Evolutionary conservation across 2,888 invertebrate species (phyloP), one percentile per base, ranked within the genome.

Genomic region (Eretmocerus hayati): DNA sequence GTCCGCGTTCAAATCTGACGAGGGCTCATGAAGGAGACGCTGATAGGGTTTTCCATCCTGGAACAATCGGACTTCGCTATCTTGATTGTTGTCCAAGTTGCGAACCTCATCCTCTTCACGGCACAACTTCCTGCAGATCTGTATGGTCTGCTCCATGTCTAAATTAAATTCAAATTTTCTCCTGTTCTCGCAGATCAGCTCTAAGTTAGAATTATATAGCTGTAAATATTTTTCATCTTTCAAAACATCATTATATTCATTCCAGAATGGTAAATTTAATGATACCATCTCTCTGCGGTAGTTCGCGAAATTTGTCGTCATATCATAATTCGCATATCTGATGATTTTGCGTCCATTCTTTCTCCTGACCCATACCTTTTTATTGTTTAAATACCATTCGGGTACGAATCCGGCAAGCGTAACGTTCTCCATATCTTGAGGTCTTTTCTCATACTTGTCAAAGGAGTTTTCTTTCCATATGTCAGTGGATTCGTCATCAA

Each of bases 371-470:
- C 15, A 30, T 26, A 13, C 18, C 13, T 31, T 31, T 31, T 30
- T 26, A 8, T 41, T 41, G n/a, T 41, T 41, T 13, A 5, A n/a
- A 31, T 16, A 11, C 30, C 19, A 41, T 9, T 41, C 31, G 3
- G 67, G 19, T 55, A 65, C 67, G 58, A 71, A 72, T 57, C 70
- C 62, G n/a, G n/a, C n/a, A n/a, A n/a, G n/a, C n/a, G n/a, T n/a
- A n/a, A n/a, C n/a, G n/a, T n/a, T 5, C 42, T 59, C 41, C 5
- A 72, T 55, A 42, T 62, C 57, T 53, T 59, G 66, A 69, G 62
- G 57, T 55, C 72, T 51, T 57, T 67, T 60, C 56, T 72, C 62
- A 54, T 72, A 73, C 44, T n/a, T n/a, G n/a, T n/a, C n/a, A n/a
- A n/a, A n/a, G n/a, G n/a, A n/a, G n/a, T n/a, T n/a, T n/a, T n/a